A percentile compares a stretch with the other conserved stretches of the same genome.
Conservation (phyloP, 2,888 invertebrate species). For the Pterostichus niger region DNA sequence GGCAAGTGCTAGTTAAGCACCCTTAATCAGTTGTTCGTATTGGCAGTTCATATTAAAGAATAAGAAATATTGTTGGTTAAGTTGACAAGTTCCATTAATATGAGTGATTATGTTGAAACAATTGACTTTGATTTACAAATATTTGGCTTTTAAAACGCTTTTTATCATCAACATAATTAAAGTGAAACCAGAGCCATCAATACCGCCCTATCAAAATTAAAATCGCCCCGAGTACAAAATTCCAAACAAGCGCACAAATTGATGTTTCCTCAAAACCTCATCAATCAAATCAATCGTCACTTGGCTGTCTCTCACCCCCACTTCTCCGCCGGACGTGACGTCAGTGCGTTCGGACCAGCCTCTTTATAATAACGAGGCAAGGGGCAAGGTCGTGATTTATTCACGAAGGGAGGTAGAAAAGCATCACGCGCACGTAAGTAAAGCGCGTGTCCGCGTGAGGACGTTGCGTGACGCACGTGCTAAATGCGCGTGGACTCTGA, state of each 20-base stretch:
- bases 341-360: neutral
- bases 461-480: slow-evolving; percentile 41
- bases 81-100: neutral
- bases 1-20: no score
- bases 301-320: neutral
- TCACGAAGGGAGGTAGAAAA: neutral
- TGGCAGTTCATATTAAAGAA: neutral
- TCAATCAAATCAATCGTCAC: slow-evolving; percentile 44
- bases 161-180: slow-evolving; percentile 28
- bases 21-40: no score
- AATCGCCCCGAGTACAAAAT: slow-evolving; percentile 17
- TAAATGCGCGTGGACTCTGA: slow-evolving; percentile 39
- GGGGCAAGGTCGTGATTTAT: neutral
- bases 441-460: slow-evolving; percentile 6
- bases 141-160: slow-evolving; percentile 7
- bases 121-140: slow-evolving; percentile 34
- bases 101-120: neutral
- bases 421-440: neutral
- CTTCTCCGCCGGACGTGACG: slow-evolving; percentile 26
- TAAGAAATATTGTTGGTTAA: neutral
- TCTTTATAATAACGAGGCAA: slow-evolving; percentile 25
- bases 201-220: slow-evolving; percentile 34
- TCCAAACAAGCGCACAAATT: slow-evolving; percentile 44
- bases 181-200: slow-evolving; percentile 20
- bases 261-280: slow-evolving; percentile 30